These are phyloP conservation scores for Cecropterus lyciades DNA, from an alignment of 1,140 invertebrate species.

Conservation along the genomic window DNA sequence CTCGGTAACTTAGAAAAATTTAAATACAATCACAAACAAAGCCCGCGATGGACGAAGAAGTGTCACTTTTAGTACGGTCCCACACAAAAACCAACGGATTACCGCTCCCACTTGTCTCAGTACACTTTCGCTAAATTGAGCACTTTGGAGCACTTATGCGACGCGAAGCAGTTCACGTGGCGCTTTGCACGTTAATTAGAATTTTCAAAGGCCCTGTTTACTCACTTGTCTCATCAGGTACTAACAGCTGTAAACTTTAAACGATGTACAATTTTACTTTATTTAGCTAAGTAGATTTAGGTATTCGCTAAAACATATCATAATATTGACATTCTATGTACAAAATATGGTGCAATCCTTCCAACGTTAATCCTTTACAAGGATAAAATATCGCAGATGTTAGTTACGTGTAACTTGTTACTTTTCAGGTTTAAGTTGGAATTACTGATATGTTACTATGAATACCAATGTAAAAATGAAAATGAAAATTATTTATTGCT, in stretches of 20 bases:
- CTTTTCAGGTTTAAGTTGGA: too few relatives aligned
- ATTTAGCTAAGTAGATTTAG: too few relatives aligned
- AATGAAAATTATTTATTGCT: too few relatives aligned
- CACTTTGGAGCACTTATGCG: slow-evolving; percentile 38
- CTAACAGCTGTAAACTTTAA: neutral
- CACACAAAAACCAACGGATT: slow-evolving; percentile 29
- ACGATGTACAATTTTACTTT: neutral
- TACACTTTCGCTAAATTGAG: slow-evolving; percentile 39
- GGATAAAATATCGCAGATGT: too few relatives aligned
- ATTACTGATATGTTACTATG: too few relatives aligned
- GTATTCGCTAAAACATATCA: too few relatives aligned
- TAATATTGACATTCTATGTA: too few relatives aligned
- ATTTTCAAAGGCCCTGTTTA: slow-evolving; percentile 34
- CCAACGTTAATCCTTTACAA: too few relatives aligned
- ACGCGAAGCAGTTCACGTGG: slow-evolving; percentile 36
- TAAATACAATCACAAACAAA: neutral
- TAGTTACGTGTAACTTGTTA: too few relatives aligned
- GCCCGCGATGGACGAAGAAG: slow-evolving; percentile 16
- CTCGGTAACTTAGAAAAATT: neutral
- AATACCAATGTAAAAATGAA: too few relatives aligned
- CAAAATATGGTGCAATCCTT: too few relatives aligned
- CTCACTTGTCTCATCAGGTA: neutral
- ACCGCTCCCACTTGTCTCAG: slow-evolving; percentile 33
- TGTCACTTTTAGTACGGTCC: slow-evolving; percentile 17
- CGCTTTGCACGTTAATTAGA: slow-evolving; percentile 40